Base-by-base conservation (phyloP, 35 echinoderm and acorn worm genomes). In the Antedon bifida region DNA sequence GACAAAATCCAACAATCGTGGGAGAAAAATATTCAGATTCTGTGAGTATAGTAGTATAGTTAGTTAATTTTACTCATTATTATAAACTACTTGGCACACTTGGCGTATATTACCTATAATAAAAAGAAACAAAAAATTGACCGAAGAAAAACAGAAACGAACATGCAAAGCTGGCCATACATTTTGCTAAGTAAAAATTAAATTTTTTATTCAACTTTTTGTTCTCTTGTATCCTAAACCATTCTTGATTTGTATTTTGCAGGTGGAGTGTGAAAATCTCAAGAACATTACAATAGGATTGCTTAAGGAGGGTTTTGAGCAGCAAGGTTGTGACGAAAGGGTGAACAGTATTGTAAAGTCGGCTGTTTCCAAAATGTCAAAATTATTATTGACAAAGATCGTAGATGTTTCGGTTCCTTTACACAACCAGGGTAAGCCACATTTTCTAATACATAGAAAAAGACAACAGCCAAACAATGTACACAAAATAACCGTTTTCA, bases 271-370 rank as follows among this genome's bases (percentile, higher is more conserved):
- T 9, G 35, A 88, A 12, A 64, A 77, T 33, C 51, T 88, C 14
- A 21, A 77, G 10, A 77, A 81, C 3, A 44, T 88, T 11, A 88
- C 73, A 39, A 79, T 88, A 35, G 87, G 87, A 8, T 21, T 88
- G n/a, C 17, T 88, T 0, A 88, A 83, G 5, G 87, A 88, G 75
- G 87, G 81, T 30, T 88, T 88, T 46, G 87, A 30, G 3, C 44
- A 30, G 39, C 12, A 46, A 9, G 16, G 29, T 19, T 34, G 81
- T 23, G 82, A 88, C 39, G 0, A 7, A 11, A 26, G 35, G 30
- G 87, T 88, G 26, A 74, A 84, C 0, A 4, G 33, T 8, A 28
- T 84, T 10, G 75, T 88, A 0, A 78, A 51, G 34, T 73, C 33
- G 30, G 74, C 86, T 75, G 16, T 77, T 13, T 14, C 19, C 0